phyloP scores from a whole-genome alignment of 2,888 invertebrate genomes.

The Cheilosia vulpina region DNA sequence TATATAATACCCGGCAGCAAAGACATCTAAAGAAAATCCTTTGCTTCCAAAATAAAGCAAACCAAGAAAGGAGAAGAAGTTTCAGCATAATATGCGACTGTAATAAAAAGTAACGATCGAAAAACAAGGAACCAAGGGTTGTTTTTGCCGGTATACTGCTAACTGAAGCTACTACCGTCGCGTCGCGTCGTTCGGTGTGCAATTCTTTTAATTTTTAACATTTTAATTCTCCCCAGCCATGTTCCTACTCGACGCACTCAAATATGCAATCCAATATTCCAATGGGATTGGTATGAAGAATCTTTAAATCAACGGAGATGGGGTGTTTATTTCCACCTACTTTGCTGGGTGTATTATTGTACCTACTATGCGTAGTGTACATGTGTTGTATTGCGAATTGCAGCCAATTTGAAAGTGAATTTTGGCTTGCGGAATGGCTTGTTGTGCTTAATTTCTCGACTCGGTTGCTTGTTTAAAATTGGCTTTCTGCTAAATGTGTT shows the following conservation, averaged over 20 bases:
- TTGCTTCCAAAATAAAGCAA: slow-evolving; percentile 31
- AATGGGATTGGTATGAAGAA: slow-evolving; percentile 12
- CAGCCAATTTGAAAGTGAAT: slow-evolving; percentile 68
- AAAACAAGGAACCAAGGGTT: slow-evolving; percentile 51
- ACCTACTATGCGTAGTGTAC: background rate
- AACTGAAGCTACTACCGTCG: background rate
- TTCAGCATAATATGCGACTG: slow-evolving; percentile 58
- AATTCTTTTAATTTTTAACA: slow-evolving; percentile 74
- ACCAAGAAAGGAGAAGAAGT: slow-evolving; percentile 36
- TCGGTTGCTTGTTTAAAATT: slow-evolving; percentile 51
- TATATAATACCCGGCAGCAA: slow-evolving; percentile 42
- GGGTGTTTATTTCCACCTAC: slow-evolving; percentile 2
- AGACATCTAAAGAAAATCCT: slow-evolving; percentile 63
- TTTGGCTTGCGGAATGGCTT: slow-evolving; percentile 59
- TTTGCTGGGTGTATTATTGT: background rate
- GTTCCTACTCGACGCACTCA: slow-evolving; percentile 61
- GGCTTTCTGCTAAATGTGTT: slow-evolving; percentile 56
- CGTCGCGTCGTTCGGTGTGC: slow-evolving; percentile 36
- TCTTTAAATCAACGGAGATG: slow-evolving; percentile 15
- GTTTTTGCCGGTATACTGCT: background rate
- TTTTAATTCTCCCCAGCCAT: slow-evolving; percentile 54
- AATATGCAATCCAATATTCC: slow-evolving; percentile 72
- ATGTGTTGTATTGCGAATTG: slow-evolving; percentile 54
- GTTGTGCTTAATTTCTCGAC: slow-evolving; percentile 68
- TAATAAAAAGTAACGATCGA: slow-evolving; percentile 71